Evolutionary conservation across 1,140 invertebrate genomes (phyloP), one percentile per base, ranked within the genome.

Genomic region (Pteromalus puparum): DNA sequence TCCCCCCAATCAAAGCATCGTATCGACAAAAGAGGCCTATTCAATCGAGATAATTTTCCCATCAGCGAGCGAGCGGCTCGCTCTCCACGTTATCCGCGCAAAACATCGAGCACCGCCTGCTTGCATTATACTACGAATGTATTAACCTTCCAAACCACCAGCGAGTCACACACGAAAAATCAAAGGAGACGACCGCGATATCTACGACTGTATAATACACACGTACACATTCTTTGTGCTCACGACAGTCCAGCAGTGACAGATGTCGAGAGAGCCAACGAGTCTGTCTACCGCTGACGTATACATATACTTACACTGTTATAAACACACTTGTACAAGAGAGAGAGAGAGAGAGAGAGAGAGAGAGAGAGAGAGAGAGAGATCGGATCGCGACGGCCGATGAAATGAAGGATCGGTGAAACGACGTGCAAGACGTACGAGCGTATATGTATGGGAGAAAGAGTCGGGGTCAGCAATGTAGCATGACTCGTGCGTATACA

Each of bases 401-500:
- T 81, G 26, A 81, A 81, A 74, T 42, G 72, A 75, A 24, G 73
- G 42, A 46, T 26, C 42, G 73, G 21, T 24, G n/a, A 34, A 34
- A 73, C 28, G 30, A 73, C 72, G 34, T 9, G n/a, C 34, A 15
- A 38, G 65, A 30, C n/a, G 9, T 48, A 5, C 30, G 46, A 18
- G 26, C n/a, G 2, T 68, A 26, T 68, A 26, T 68, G 21, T 3
- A 53, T 18, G 15, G 18, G 15, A 53, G 10, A 53, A 21, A 61
- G 18, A 61, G 53, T 61, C 18, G 53, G 53, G 53, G 53, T 61
- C 85, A 87, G 87, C 88, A 88, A 90, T 86, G 90, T 87, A 87
- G 89, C 85, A 91, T 91, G 90, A 90, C 90, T 91, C 86, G 85
- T 83, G 82, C 82, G 85, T 87, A 87, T 84, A 86, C 85, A 83